Base-by-base conservation (phyloP, 1,140 invertebrate species). In the Neodiprion virginianus region DNA sequence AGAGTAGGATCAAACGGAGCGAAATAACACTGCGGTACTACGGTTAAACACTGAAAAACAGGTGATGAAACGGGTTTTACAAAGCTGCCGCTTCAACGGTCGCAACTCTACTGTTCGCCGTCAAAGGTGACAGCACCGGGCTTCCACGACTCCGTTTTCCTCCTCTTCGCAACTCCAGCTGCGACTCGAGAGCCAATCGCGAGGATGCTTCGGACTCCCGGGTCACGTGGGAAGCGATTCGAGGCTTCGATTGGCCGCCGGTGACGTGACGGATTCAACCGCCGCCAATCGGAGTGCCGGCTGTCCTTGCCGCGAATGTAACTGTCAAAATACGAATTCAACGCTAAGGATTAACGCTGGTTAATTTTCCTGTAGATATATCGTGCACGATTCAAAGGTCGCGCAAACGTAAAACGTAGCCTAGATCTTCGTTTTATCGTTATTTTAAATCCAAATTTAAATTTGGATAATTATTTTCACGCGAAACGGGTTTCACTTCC, bases 311-410 rank as follows among this genome's bases (percentile, higher is more conserved):
- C 53, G 53, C 53, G 53, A 61, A 40, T 0, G 5, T 17, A 61
- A 61, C 53, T 61, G 53, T 61, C 53, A 61, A 61, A 61, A 61
- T 61, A 61, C 53, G 53, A 61, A 61, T 61, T 61, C 28, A 40
- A 40, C 28, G 28, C 2, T 40, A 2, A 40, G 28, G 28, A 40
- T 40, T 5, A 40, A 2, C 28, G 28, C 28, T 40, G 2, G 4
- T 5, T 1, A 40, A 5, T 40, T 40, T 1, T 5, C 28, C 28
- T 40, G 28, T 40, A 40, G 2, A 40, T 40, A 40, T 5, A 40
- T 1, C 5, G 28, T 40, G 5, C 5, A 5, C 1, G 28, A 40
- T 40, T 40, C 28, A 40, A 40, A 40, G 28, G 28, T 40, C 28
- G 28, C 28, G 5, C 5, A 40, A 5, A 2, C 28, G 28, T 40